Base-by-base conservation (phyloP, 2,797 vertebrate species). In the Microchirus variegatus region DNA sequence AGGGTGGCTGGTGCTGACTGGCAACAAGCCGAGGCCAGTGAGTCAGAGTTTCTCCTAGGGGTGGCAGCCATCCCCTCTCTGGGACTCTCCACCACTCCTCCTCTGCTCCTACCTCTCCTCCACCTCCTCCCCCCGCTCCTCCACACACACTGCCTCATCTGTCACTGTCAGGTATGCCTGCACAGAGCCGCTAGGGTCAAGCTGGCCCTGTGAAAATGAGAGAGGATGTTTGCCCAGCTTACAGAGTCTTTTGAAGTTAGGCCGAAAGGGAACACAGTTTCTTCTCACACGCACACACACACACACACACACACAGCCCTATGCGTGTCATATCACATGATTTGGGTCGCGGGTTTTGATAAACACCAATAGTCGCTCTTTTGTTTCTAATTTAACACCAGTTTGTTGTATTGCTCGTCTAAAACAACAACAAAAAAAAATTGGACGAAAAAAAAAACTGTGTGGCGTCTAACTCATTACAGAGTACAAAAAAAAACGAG, bases 41-140 rank as follows among this genome's bases (percentile, higher is more conserved):
- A 91, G 89, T 91, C 91, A 90, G 78, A 89, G 50, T 91, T 92
- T 89, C 88, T 92, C 77, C 26, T 61, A 67, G 81, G 49, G 75
- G 78, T 84, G 82, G 85, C 81, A 80, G 81, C 82, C 81, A 48
- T 81, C 67, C 74, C 74, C 77, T 82, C 75, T 59, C 45, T 76
- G 78, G 83, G 86, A 88, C 84, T 75, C 78, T n/a, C 82, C 67
- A 63, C 53, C 66, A 10, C 57, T 70, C 46, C 57, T 70, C 46
- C 79, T 37, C 40, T 65, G 57, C 46, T 61, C 68, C 61, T 52
- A 57, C 59, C 68, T 59, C 70, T 59, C 59, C 68, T 59, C 70
- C 60, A 42, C 72, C 73, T 69, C 63, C n/a, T n/a, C n/a, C n/a
- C 71, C 61, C 51, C 60, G 67, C 66, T 79, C 26, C 85, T 86